Evolutionary conservation across 1,140 invertebrate genomes (phyloP), one percentile per base, ranked within the genome.

Genomic region (Drosophila parvula): DNA sequence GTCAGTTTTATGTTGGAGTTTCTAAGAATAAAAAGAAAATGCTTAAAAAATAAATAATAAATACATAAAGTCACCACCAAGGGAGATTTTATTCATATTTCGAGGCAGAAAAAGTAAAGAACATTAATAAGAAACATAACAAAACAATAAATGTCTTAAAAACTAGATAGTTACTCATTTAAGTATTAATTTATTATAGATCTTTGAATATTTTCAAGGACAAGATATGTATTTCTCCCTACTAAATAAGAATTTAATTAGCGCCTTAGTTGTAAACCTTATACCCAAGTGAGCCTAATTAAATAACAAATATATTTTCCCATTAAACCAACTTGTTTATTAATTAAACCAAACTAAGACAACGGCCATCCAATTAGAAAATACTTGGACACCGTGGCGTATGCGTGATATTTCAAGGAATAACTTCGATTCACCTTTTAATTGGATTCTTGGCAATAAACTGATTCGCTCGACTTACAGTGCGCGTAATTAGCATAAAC

Each of bases 401-500:
- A 79, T 85, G 61, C 43, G 59, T 65, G 43, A 74, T 75, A 61
- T 63, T 68, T 69, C 75, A 43, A 53, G 55, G 34, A 40, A 68
- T 43, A 43, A 47, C 32, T 43, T 55, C 32, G 27, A 60, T 53
- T 45, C 34, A 47, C 48, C 59, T 77, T 62, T 69, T 76, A 86
- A 81, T 81, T 76, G 51, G 58, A 78, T 55, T 61, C 41, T 59
- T 14, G 48, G 77, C 48, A 47, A 64, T 55, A 63, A 81, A 88
- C 65, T 88, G 48, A 71, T 61, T 62, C 56, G 68, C 64, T 45
- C 16, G 59, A 79, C 58, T 84, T 57, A 56, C 30, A 56, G 47
- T 32, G 44, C 18, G 51, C 41, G 59, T 74, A 86, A 88, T 86
- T 86, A 86, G 68, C 83, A 88, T 86, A 88, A 89, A 89, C 84